Conservation (phyloP, 2,888 invertebrate species). For the Macrosiphum euphorbiae region DNA sequence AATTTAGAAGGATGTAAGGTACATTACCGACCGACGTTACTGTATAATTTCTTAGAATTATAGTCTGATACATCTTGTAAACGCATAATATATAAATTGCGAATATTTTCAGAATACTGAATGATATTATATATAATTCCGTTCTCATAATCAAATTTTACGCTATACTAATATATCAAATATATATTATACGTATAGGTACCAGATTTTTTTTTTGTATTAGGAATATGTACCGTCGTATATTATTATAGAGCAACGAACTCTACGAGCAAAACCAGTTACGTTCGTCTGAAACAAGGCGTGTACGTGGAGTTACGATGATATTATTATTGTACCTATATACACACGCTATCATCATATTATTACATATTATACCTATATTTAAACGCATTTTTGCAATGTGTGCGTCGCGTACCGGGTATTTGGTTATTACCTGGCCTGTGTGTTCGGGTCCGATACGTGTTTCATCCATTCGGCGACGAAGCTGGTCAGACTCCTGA, state of each 20-base stretch:
- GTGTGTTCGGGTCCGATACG: constrained; percentile 81
- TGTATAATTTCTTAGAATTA: neutral
- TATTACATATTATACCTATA: constrained; percentile 43
- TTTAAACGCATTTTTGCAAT: neutral
- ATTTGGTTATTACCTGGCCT: constrained; percentile 75
- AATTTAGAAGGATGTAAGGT: neutral
- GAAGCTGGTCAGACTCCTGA: constrained; percentile 81
- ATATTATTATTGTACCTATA: neutral
- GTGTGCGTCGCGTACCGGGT: neutral
- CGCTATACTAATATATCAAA: neutral
- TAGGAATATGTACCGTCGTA: neutral
- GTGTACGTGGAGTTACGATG: constrained; percentile 6
- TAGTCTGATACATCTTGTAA: no score
- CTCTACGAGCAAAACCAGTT: constrained; percentile 52
- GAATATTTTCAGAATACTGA: neutral
- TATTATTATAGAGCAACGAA: constrained; percentile 49
- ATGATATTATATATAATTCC: neutral
- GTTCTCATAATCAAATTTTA: neutral
- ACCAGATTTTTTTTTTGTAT: neutral
- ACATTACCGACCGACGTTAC: neutral
- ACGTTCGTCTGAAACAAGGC: constrained; percentile 15
- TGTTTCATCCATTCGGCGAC: constrained; percentile 82
- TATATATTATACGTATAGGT: neutral
- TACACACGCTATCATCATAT: neutral
- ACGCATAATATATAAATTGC: neutral